A percentile compares a stretch with the other conserved stretches of the same genome.
Conservation (phyloP, 2,113 vertebrate genomes). For the Theristicus caerulescens region DNA sequence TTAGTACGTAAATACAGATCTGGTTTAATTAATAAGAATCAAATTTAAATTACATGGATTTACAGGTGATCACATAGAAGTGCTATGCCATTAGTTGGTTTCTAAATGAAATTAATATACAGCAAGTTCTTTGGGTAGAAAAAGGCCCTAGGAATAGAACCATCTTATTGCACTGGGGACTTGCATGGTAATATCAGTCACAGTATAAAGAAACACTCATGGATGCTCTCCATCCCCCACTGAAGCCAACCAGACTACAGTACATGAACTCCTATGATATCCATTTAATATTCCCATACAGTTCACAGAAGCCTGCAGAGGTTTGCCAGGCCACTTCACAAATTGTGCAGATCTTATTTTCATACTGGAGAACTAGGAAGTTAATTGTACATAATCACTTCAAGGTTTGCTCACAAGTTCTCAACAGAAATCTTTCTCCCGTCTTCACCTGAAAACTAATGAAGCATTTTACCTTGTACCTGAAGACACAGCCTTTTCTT, state of each 20-base stretch:
- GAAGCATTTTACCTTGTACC: constrained; percentile 84
- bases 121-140: not conserved
- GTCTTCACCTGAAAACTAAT: not conserved
- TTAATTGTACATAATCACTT: not conserved
- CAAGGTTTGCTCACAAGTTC: not conserved
- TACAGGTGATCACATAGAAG: not conserved
- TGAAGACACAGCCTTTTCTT: constrained; percentile 93
- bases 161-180: not conserved
- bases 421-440: not conserved
- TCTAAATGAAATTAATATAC: not conserved
- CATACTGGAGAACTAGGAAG: not conserved
- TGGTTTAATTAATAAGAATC: not conserved
- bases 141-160: not conserved
- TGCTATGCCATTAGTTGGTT: not conserved
- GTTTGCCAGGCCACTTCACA: not conserved
- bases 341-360: not conserved
- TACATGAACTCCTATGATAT: not conserved
- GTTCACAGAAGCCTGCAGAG: not conserved
- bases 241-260: not conserved
- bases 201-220: not conserved
- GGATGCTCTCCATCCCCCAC: not conserved
- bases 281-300: not conserved
- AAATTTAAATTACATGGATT: not conserved
- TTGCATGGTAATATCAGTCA: not conserved
- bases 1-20: not conserved